phyloP scores from a whole-genome alignment of 2,888 invertebrate species.

The Trachelus troglodyta region DNA sequence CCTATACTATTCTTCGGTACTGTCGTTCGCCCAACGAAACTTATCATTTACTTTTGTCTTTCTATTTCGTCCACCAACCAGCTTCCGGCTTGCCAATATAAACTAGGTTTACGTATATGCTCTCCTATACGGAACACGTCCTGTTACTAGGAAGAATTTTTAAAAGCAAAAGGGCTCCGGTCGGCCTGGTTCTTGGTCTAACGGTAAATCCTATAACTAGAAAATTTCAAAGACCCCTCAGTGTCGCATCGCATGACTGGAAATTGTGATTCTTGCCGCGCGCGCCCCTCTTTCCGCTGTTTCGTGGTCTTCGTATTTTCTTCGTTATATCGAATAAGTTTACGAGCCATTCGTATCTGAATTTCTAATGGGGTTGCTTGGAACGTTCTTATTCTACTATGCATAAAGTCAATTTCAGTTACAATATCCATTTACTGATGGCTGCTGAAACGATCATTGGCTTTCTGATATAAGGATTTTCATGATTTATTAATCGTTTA shows the following conservation, averaged over 20 bases:
- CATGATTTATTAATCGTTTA: neutral
- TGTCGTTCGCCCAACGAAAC: neutral
- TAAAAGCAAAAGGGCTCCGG: neutral
- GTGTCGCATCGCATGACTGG: neutral
- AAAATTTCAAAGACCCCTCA: neutral
- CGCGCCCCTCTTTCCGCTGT: neutral
- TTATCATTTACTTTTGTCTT: neutral
- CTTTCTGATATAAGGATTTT: neutral
- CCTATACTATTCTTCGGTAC: slow-evolving; percentile 32
- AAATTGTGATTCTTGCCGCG: neutral
- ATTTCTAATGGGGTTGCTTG: neutral
- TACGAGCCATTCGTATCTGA: neutral
- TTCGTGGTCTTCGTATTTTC: neutral
- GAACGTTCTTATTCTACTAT: neutral
- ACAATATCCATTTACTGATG: neutral
- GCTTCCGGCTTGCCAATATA: slow-evolving; percentile 14
- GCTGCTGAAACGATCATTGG: neutral
- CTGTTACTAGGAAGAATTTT: neutral
- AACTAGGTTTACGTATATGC: slow-evolving; percentile 9
- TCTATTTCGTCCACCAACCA: neutral
- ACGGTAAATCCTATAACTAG: neutral
- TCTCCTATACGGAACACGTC: neutral
- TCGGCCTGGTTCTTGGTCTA: neutral
- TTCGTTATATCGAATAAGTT: neutral
- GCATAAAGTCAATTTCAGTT: neutral